A percentile compares a stretch with the other conserved stretches of the same genome.
phyloP scores from a whole-genome alignment of 2,797 vertebrate species.

The Lepus oiostolus region DNA sequence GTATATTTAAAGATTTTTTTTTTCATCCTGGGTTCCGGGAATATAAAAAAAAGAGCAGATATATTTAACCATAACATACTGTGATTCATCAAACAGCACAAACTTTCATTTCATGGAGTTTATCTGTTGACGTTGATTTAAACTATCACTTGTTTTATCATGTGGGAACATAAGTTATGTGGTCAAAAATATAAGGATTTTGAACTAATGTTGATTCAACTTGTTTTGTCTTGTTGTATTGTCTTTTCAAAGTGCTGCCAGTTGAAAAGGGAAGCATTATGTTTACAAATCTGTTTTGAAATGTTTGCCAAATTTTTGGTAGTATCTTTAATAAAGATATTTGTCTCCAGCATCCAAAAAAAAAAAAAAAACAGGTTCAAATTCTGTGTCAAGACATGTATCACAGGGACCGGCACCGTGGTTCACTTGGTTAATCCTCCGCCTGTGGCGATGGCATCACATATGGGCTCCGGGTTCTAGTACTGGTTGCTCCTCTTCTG shows the following conservation, averaged over 20 bases:
- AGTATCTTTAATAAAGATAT: slow-evolving; percentile 88
- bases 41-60: slow-evolving; percentile 87
- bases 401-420: too few species aligned
- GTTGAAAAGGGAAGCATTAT: slow-evolving; percentile 93
- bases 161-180: slow-evolving; percentile 88
- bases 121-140: slow-evolving; percentile 85
- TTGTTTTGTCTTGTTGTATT: slow-evolving; percentile 88
- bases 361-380: too few species aligned
- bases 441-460: too few species aligned
- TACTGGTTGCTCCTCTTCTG: too few species aligned
- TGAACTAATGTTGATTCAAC: slow-evolving; percentile 85
- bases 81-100: slow-evolving; percentile 89
- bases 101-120: slow-evolving; percentile 88
- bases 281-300: slow-evolving; percentile 94
- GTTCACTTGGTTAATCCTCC: too few species aligned
- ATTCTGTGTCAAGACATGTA: too few species aligned
- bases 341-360: too few species aligned
- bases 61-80: slow-evolving; percentile 90
- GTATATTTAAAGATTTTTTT: slow-evolving; percentile 90
- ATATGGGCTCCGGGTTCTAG: too few species aligned
- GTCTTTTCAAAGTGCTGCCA: slow-evolving; percentile 88
- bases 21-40: slow-evolving; percentile 88
- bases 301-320: slow-evolving; percentile 92
- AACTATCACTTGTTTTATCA: slow-evolving; percentile 87
- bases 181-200: slow-evolving; percentile 88